These are phyloP conservation scores for Heteromyza rotundicornis DNA, from an alignment of 2,888 invertebrate species.

Conservation along the genomic window DNA sequence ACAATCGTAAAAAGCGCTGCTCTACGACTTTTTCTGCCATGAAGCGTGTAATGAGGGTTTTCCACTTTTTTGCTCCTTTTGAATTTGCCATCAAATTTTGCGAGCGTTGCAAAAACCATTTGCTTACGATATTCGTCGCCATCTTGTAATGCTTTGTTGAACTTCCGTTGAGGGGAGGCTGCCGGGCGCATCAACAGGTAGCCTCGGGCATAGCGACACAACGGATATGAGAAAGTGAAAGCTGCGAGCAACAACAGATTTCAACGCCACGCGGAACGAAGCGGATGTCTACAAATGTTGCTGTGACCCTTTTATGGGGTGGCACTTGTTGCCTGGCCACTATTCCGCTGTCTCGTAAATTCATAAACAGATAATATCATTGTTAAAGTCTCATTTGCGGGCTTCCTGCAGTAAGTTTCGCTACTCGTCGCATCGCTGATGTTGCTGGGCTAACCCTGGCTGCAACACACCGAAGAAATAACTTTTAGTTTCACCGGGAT, in stretches of 20 bases:
- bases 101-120: too few relatives aligned
- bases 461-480: not conserved
- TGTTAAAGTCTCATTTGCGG: slow-evolving; percentile 41
- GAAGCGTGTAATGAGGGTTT: slow-evolving; percentile 28
- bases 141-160: not conserved
- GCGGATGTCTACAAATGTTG: not conserved
- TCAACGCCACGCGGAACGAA: not conserved
- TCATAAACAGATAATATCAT: slow-evolving; percentile 43
- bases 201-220: slow-evolving; percentile 31
- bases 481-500: not conserved
- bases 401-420: slow-evolving; percentile 11
- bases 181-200: slow-evolving; percentile 6
- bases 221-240: slow-evolving; percentile 59
- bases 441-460: not conserved
- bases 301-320: not conserved
- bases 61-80: not conserved
- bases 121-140: too few relatives aligned
- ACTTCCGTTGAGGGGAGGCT: slow-evolving; percentile 9
- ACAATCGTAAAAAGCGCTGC: not conserved
- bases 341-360: slow-evolving; percentile 38
- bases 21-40: slow-evolving; percentile 31
- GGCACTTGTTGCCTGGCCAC: not conserved
- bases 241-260: slow-evolving; percentile 24
- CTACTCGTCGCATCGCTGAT: not conserved
- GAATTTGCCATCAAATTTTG: slow-evolving; percentile 25